Conservation (phyloP, 64 coral and sea anemone genomes). For the Cladopsammia gracilis region DNA sequence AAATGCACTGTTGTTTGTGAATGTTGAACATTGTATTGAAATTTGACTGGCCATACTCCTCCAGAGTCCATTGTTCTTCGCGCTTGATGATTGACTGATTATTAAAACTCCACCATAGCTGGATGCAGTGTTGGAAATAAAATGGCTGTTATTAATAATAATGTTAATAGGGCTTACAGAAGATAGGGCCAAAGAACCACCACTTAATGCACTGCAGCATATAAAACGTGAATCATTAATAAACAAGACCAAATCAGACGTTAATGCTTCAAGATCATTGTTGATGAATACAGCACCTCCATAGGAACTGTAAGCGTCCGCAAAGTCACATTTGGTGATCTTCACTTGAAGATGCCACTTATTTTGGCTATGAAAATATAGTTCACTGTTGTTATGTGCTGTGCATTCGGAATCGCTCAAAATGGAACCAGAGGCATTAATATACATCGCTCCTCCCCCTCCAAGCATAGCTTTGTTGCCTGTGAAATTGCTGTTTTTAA, state of each 20-base stretch:
- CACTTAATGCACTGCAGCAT: neutral
- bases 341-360: neutral
- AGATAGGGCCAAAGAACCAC: neutral
- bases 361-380: neutral
- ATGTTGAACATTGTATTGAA: no score
- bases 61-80: no score
- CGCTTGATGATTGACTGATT: no score
- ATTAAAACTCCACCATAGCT: no score
- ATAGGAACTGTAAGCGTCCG: neutral
- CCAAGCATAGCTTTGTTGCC: neutral
- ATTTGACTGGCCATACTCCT: no score
- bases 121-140: no score
- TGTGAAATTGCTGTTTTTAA: neutral
- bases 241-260: neutral
- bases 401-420: neutral
- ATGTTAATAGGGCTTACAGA: neutral
- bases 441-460: conserved; percentile 17
- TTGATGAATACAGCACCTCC: neutral
- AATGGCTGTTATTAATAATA: neutral
- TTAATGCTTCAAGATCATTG: neutral
- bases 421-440: neutral
- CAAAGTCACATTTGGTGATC: neutral
- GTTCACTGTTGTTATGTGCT: neutral
- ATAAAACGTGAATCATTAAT: neutral
- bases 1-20: no score